Evolutionary conservation across 2,113 vertebrate species (phyloP), one percentile per base, ranked within the genome.

Genomic region (Sterrhoptilus dennistouni): DNA sequence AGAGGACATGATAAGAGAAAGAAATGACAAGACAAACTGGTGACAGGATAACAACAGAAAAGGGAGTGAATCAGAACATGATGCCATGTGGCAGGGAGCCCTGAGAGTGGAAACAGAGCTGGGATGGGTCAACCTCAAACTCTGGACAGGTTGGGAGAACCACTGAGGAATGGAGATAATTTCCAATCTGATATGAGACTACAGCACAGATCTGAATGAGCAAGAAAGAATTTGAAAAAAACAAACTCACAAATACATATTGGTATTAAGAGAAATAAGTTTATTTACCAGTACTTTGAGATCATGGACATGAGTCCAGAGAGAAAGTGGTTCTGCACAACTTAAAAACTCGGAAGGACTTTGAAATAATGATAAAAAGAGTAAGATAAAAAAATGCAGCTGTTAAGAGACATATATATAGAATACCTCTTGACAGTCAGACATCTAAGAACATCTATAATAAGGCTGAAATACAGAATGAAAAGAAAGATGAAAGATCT

Each of bases 211-310:
- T 38, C 33, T 40, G 42, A 79, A 68, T 15, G 19, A 35, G 11
- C 1, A 7, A 45, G 27, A 59, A 87, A 74, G 27, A 40, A 40
- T 1, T 44, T 21, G 6, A 6, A 45, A 50, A 61, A 54, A 52
- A 2, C 10, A 13, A 9, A 10, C 4, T 4, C 1, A 2, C 2
- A 61, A 79, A 44, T 2, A 13, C 11, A 27, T 14, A 19, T 29
- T 47, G 6, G 10, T 24, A 31, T 11, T 11, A 4, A 76, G 25
- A 44, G 11, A 49, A 9, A 11, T 15, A 35, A 50, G 47, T 36
- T 27, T 40, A 2, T 47, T 82, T 20, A 81, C 12, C 16, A 47
- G 7, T 38, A 35, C 47, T 75, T 79, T 40, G 28, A 71, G 35
- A 33, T 22, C 3, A 7, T 14, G 20, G 24, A 64, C 10, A 5